phyloP scores from a whole-genome alignment of 2,797 vertebrate genomes.

The Phrynocephalus forsythii region DNA sequence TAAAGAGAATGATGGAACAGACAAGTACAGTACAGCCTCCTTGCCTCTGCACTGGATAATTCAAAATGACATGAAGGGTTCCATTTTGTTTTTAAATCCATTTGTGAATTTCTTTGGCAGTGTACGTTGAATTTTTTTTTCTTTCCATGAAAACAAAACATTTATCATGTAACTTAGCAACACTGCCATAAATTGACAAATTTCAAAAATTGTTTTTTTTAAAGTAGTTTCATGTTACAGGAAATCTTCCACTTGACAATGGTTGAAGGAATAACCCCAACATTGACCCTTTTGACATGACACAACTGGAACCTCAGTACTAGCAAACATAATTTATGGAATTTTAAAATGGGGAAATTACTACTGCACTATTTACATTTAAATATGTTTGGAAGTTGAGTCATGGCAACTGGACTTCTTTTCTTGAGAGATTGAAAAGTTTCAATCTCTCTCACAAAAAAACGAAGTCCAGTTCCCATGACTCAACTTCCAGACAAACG shows the following conservation, averaged over 20 bases:
- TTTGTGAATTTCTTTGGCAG: not conserved
- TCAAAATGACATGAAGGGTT: not conserved
- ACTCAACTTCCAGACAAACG: too few relatives aligned
- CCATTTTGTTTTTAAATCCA: not conserved
- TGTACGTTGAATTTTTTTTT: not conserved
- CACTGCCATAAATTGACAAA: not conserved
- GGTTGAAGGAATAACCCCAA: conserved; percentile 24
- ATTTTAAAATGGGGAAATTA: not conserved
- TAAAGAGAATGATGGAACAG: not conserved
- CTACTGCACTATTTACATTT: not conserved
- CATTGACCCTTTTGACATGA: fast-evolving
- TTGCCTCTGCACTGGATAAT: not conserved
- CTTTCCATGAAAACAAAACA: not conserved
- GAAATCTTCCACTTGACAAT: not conserved
- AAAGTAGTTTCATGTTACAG: fast-evolving
- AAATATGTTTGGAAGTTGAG: not conserved
- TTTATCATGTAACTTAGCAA: fast-evolving
- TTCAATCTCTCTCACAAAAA: too few relatives aligned
- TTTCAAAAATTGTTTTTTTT: not conserved
- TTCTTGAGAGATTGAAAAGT: too few relatives aligned
- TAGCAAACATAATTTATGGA: not conserved
- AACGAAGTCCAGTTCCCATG: too few relatives aligned
- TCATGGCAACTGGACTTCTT: too few relatives aligned
- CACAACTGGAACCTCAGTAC: not conserved
- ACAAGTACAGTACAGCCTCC: not conserved